phyloP scores from a whole-genome alignment of 1,140 invertebrate genomes.

The Drosophila ananassae region DNA sequence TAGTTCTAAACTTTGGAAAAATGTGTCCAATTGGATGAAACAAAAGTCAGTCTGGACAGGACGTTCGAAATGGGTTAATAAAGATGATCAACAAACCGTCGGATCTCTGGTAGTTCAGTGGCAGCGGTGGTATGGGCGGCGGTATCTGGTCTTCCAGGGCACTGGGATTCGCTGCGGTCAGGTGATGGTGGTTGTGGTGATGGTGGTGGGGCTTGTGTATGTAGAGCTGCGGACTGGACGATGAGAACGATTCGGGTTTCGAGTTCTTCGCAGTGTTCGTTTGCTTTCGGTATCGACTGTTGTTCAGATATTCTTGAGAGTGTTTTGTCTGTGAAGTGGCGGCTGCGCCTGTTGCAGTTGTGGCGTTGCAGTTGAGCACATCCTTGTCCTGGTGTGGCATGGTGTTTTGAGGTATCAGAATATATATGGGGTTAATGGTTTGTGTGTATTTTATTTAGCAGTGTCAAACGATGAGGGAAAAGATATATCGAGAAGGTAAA shows the following conservation, averaged over 20 bases:
- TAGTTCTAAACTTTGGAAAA: neutral
- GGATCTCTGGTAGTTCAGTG: slow-evolving; percentile 86
- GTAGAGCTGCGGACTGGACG: slow-evolving; percentile 78
- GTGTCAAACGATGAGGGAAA: slow-evolving; percentile 8
- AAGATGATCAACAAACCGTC: slow-evolving; percentile 77
- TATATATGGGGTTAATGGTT: slow-evolving; percentile 42
- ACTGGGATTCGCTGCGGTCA: slow-evolving; percentile 47
- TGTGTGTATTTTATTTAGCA: slow-evolving; percentile 23
- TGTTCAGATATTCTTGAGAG: slow-evolving; percentile 70
- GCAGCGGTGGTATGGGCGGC: slow-evolving; percentile 87
- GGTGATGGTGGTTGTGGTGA: slow-evolving; percentile 63
- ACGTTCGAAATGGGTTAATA: neutral
- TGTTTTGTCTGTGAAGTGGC: slow-evolving; percentile 63
- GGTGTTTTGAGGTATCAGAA: slow-evolving; percentile 57
- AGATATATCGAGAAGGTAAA: slow-evolving; percentile 46
- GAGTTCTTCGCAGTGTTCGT: slow-evolving; percentile 58
- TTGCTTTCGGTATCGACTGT: slow-evolving; percentile 79
- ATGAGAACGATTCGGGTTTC: slow-evolving; percentile 72
- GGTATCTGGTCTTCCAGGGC: slow-evolving; percentile 82
- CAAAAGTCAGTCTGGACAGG: slow-evolving; percentile 2
- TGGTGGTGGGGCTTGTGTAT: slow-evolving; percentile 76
- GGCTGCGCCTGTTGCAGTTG: slow-evolving; percentile 13
- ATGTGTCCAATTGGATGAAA: neutral
- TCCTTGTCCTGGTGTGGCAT: slow-evolving; percentile 66
- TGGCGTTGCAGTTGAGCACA: slow-evolving; percentile 42